These are phyloP conservation scores for Ctenosaura bakeri DNA, from an alignment of 2,797 vertebrate species.

Conservation along the genomic window DNA sequence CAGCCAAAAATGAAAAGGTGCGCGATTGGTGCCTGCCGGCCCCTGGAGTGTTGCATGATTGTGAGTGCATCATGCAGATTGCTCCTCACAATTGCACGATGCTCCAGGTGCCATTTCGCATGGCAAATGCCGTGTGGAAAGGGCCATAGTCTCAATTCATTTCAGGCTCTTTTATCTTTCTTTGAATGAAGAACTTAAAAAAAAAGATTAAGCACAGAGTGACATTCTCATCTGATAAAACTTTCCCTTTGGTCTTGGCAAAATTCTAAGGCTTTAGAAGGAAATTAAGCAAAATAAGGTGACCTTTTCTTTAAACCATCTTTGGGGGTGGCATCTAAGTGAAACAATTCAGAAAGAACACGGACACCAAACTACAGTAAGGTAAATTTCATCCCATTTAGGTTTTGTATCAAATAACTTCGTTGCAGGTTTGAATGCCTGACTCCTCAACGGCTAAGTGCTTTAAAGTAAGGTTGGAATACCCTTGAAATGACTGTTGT, in stretches of 20 bases:
- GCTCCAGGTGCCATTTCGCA: no score
- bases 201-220: slow-evolving; percentile 6
- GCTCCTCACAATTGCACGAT: no score
- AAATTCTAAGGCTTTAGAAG: background rate
- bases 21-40: no score
- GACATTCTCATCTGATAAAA: slow-evolving; percentile 15
- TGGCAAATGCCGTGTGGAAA: no score
- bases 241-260: slow-evolving; percentile 15
- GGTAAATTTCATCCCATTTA: slow-evolving; percentile 15
- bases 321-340: background rate
- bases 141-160: background rate
- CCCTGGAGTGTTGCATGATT: no score
- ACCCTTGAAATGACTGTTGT: slow-evolving; percentile 36
- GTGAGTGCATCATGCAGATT: no score
- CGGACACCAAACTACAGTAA: background rate
- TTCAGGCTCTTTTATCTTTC: slow-evolving; percentile 19
- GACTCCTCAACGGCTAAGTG: slow-evolving; percentile 23
- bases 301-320: background rate
- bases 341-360: background rate
- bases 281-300: slow-evolving; percentile 8
- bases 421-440: background rate
- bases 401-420: background rate
- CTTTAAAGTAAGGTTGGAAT: slow-evolving; percentile 23
- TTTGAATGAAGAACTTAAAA: slow-evolving; percentile 18
- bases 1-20: no score